Evolutionary conservation across 2,888 invertebrate genomes (phyloP).

Genomic region (Drosophila percnosoma): DNA sequence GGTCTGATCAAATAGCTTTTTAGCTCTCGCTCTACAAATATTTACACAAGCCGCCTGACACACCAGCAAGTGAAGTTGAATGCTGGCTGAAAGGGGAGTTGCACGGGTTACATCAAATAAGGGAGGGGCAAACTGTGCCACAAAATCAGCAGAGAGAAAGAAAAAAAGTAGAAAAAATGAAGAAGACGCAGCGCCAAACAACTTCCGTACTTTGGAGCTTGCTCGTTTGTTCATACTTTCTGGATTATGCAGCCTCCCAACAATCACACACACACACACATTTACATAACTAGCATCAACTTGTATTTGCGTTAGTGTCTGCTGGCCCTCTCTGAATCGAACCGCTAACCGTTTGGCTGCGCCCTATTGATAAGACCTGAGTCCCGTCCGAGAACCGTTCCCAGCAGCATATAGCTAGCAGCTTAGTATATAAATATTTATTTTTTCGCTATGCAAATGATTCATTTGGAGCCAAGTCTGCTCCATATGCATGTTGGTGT

Average conservation of each 20-base stretch:
- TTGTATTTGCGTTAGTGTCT: slow-evolving; percentile 48
- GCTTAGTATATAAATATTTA: slow-evolving; percentile 65
- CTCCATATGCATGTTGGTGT: slow-evolving; percentile 16
- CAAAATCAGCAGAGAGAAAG: slow-evolving; percentile 23
- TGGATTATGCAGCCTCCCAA: slow-evolving; percentile 62
- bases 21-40: slow-evolving; percentile 61
- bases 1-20: slow-evolving; percentile 57
- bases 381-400: slow-evolving; percentile 7
- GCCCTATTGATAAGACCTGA: slow-evolving; percentile 43
- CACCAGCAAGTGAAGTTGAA: slow-evolving; percentile 36
- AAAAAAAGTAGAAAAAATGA: neutral
- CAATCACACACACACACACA: slow-evolving; percentile 7
- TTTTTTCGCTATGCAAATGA: slow-evolving; percentile 69
- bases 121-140: slow-evolving; percentile 61
- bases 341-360: slow-evolving; percentile 39
- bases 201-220: slow-evolving; percentile 64
- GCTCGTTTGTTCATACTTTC: slow-evolving; percentile 65
- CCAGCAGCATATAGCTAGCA: slow-evolving; percentile 3
- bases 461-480: slow-evolving; percentile 36
- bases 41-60: slow-evolving; percentile 54
- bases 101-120: slow-evolving; percentile 1
- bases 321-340: slow-evolving; percentile 32
- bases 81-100: slow-evolving; percentile 3
- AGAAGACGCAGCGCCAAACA: slow-evolving; percentile 41
- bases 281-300: slow-evolving; percentile 14